phyloP scores from a whole-genome alignment of 2,888 invertebrate genomes.

The Perizoma affinitatum region DNA sequence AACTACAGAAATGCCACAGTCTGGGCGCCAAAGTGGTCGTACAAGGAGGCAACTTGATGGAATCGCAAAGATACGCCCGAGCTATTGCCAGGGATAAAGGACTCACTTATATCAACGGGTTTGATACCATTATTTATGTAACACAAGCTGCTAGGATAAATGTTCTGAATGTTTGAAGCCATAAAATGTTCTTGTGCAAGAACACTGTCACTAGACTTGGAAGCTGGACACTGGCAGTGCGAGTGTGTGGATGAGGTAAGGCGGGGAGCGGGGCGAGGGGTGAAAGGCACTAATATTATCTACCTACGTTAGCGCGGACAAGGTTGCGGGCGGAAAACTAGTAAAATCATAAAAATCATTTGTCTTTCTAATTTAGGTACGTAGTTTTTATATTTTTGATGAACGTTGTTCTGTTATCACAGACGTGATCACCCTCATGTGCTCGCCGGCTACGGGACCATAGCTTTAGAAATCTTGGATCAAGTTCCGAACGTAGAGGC shows the following conservation, averaged over 20 bases:
- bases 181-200: too few species aligned
- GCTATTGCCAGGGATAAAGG: constrained; percentile 83
- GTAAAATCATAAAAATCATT: too few species aligned
- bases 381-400: too few species aligned
- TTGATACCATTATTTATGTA: not conserved
- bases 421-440: constrained; percentile 97
- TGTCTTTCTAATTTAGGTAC: too few species aligned
- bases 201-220: too few species aligned
- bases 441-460: constrained; percentile 95
- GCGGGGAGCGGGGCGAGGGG: too few species aligned
- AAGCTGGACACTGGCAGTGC: too few species aligned
- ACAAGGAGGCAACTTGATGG: constrained; percentile 84
- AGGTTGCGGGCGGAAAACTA: too few species aligned
- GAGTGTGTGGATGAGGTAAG: too few species aligned
- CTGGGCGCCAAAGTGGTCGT: constrained; percentile 87
- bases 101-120: constrained; percentile 88
- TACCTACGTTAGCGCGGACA: too few species aligned
- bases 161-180: too few species aligned
- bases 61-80: constrained; percentile 85
- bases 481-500: constrained; percentile 94
- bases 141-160: not conserved
- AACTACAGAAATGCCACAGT: constrained; percentile 85
- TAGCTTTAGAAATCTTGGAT: constrained; percentile 95
- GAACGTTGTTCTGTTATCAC: constrained; percentile 36
- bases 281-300: too few species aligned